Conservation (phyloP, 2,113 vertebrate species). For the Vulpes vulpes region DNA sequence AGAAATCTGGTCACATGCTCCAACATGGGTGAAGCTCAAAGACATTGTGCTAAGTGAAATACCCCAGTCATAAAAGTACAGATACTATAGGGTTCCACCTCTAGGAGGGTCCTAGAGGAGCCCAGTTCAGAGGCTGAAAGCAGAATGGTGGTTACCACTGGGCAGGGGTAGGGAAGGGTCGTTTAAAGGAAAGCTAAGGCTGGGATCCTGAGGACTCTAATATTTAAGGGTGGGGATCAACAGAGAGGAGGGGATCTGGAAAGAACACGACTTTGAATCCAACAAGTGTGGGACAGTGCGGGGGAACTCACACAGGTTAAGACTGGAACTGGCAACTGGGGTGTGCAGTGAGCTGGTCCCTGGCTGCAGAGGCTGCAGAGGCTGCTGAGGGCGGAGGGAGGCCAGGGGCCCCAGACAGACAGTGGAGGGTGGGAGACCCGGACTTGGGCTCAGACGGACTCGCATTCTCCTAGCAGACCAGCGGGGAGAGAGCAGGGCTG, state of each 20-base stretch:
- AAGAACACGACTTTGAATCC: neutral
- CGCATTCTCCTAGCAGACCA: neutral
- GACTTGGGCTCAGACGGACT: neutral
- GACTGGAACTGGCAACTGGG: neutral
- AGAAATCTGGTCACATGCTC: neutral
- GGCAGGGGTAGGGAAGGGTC: neutral
- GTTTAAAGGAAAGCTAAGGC: neutral
- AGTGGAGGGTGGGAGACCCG: neutral
- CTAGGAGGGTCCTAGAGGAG: neutral
- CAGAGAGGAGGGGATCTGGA: neutral
- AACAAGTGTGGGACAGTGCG: neutral
- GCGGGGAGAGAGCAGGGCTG: neutral
- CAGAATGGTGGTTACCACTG: neutral
- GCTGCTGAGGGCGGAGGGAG: fast-evolving
- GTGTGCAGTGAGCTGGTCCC: neutral
- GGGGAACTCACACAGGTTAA: neutral
- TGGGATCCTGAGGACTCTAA: neutral
- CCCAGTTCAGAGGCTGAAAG: neutral
- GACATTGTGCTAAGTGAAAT: neutral
- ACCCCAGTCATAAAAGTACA: neutral
- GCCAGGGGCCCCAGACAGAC: too few relatives aligned
- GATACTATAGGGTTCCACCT: neutral
- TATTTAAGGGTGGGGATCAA: neutral
- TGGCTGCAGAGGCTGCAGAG: neutral
- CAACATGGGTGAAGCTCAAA: too few relatives aligned